phyloP scores from a whole-genome alignment of 2,113 vertebrate genomes.

The Electrona antarctica region DNA sequence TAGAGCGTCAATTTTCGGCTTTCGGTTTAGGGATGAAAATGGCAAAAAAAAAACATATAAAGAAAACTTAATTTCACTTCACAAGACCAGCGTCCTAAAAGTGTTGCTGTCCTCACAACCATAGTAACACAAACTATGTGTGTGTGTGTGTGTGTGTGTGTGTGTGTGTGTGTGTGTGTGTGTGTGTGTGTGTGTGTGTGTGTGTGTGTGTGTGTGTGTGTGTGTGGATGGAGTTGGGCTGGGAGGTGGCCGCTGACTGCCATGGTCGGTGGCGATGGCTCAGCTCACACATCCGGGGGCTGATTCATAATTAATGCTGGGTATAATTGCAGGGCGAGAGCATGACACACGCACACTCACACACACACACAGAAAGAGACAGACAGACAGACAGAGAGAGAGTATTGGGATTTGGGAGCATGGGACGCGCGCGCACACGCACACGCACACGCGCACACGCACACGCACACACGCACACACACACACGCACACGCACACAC shows the following conservation, averaged over 20 bases:
- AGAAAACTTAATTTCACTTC: no score
- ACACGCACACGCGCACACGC: constrained; percentile 1
- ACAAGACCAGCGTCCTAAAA: no score
- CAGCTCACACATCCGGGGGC: constrained; percentile 60
- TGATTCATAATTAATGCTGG: constrained; percentile 78
- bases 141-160: no score
- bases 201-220: no score
- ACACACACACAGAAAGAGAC: not conserved
- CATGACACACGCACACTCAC: not conserved
- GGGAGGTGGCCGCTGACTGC: not conserved
- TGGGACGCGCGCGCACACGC: not conserved
- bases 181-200: no score
- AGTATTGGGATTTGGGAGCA: not conserved
- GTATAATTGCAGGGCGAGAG: constrained; percentile 72
- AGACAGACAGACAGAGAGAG: constrained; percentile 25
- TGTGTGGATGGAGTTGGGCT: no score
- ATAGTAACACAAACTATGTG: no score
- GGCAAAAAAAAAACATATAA: no score
- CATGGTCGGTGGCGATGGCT: constrained; percentile 30
- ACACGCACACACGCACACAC: constrained; percentile 6
- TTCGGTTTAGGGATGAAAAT: no score
- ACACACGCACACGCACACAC: constrained; percentile 7
- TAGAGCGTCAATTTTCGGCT: no score
- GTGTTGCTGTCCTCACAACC: no score
- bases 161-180: no score